Evolutionary conservation across 92 coral and sea anemone species (phyloP), one percentile per base, ranked within the genome.

Genomic region (Bergia sp.): DNA sequence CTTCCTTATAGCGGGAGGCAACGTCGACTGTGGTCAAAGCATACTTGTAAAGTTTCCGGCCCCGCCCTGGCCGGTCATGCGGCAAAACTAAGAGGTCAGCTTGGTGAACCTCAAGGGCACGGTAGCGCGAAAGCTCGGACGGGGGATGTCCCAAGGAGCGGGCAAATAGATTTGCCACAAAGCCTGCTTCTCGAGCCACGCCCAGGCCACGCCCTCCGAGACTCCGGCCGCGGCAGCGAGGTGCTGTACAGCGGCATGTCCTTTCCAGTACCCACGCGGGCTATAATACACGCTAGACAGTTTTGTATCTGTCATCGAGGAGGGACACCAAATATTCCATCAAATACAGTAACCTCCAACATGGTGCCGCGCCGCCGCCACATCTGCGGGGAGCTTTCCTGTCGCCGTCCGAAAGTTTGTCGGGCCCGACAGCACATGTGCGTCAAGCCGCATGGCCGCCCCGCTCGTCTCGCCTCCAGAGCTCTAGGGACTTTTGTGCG

Each of bases 21-120:
- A 80, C 91, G 49, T 88, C 91, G 10, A 88, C 79, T 16, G 82
- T 82, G 1, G 88, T 82, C 55, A 89, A 43, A 39, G 88, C 91
- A 38, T 82, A 89, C 49, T 82, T 67, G 80, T 65, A 88, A 11
- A 47, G 37, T 43, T 88, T 88, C 7, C 64, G 58, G 1, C 90
- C 80, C 12, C 79, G 61, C 10, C 39, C 72, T 0, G 55, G 85
- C 2, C 81, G 81, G 67, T 80, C 79, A 29, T 80, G 90, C 2
- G 91, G 91, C 1, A 82, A 49, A 72, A 81, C 47, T 6, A 65
- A 80, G 29, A 82, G 61, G 49, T 82, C 74, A 45, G 91, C 91
- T 42, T 89, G 88, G 61, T 72, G 88, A 64, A 71, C 76, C 39
- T 71, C 11, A 12, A 11, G 13, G 76, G 76, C 20, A 12, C 40